phyloP scores from a whole-genome alignment of 1,140 invertebrate species.

The Lordiphosa stackelbergi region DNA sequence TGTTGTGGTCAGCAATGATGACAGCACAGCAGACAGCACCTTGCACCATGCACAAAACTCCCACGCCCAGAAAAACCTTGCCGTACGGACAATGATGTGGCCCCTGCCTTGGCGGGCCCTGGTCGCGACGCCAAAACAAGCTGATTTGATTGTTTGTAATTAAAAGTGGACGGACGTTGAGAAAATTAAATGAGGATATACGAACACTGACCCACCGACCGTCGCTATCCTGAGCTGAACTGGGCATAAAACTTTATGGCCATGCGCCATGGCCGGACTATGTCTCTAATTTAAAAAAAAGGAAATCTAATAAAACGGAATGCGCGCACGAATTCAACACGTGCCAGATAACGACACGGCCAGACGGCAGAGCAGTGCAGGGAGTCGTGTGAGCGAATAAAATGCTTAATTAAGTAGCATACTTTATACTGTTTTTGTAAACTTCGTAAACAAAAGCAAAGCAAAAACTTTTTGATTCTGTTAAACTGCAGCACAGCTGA shows the following conservation, averaged over 20 bases:
- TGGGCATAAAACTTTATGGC: slow-evolving; percentile 62
- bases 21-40: slow-evolving; percentile 55
- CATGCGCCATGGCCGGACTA: slow-evolving; percentile 38
- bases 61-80: slow-evolving; percentile 16
- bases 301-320: slow-evolving; percentile 53
- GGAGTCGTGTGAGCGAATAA: slow-evolving; percentile 29
- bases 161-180: slow-evolving; percentile 66
- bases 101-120: slow-evolving; percentile 13
- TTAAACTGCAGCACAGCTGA: slow-evolving; percentile 24
- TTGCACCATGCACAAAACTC: slow-evolving; percentile 9
- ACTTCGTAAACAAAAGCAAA: slow-evolving; percentile 27
- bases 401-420: slow-evolving; percentile 45
- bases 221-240: slow-evolving; percentile 13
- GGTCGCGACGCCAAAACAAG: slow-evolving; percentile 44
- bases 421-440: slow-evolving; percentile 32
- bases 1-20: slow-evolving; percentile 73
- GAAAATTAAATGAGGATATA: slow-evolving; percentile 67
- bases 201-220: slow-evolving; percentile 6
- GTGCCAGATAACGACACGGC: slow-evolving; percentile 29
- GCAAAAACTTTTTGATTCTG: slow-evolving; percentile 21
- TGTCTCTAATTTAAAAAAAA: slow-evolving; percentile 63
- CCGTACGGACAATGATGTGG: slow-evolving; percentile 38
- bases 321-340: slow-evolving; percentile 23
- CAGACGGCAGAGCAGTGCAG: neutral
- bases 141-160: slow-evolving; percentile 76